phyloP scores from a whole-genome alignment of 2,888 invertebrate species.

The Tipula lateralis region DNA sequence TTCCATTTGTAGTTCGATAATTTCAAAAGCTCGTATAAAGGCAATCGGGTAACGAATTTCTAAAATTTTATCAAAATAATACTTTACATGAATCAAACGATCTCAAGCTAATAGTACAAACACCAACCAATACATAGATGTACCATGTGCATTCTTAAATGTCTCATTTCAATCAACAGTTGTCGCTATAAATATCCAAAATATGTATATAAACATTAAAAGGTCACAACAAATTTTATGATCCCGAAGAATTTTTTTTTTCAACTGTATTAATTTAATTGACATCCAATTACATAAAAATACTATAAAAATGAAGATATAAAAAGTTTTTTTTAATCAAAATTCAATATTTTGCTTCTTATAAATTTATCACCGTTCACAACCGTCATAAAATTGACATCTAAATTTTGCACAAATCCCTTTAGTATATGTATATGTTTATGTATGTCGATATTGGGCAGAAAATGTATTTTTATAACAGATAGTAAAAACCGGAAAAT shows the following conservation, averaged over 20 bases:
- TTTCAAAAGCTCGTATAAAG: too few relatives aligned
- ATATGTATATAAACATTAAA: neutral
- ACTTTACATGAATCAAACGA: too few relatives aligned
- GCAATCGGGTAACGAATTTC: too few relatives aligned
- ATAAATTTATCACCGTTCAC: constrained; percentile 19
- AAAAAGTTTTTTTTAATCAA: constrained; percentile 13
- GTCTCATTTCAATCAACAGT: neutral
- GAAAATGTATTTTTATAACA: neutral
- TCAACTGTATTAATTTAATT: neutral
- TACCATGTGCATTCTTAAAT: neutral
- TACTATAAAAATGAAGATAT: constrained; percentile 11
- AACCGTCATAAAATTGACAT: constrained; percentile 24
- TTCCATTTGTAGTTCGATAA: too few relatives aligned
- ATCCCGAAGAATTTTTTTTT: neutral
- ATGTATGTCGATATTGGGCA: neutral
- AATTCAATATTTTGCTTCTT: constrained; percentile 24
- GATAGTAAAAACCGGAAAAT: neutral
- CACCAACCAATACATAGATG: neutral
- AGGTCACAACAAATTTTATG: constrained; percentile 15
- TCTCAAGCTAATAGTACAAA: too few relatives aligned
- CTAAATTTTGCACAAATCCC: constrained; percentile 24
- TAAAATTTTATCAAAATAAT: too few relatives aligned
- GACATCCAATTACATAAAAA: constrained; percentile 24
- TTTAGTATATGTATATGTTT: neutral
- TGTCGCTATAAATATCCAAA: neutral